Percentiles rank a stretch among this genome's conserved stretches.
These are phyloP conservation scores for Zaprionus africanus DNA, from an alignment of 1,140 invertebrate species.

Conservation along the genomic window DNA sequence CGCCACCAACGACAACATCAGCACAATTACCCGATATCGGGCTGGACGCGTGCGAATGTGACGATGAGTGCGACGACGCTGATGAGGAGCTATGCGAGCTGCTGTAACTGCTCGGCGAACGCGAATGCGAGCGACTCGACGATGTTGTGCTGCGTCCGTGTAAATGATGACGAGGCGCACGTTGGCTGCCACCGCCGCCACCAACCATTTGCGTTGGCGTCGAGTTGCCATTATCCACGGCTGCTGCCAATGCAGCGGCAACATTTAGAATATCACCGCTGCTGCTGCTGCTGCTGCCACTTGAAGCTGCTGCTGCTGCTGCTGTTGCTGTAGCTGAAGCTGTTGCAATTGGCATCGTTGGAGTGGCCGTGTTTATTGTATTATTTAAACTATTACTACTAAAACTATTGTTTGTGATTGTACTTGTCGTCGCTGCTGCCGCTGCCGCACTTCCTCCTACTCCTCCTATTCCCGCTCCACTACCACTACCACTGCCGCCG, in stretches of 20 bases:
- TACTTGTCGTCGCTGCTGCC: slow-evolving; percentile 77
- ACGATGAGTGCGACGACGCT: slow-evolving; percentile 82
- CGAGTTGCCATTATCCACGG: slow-evolving; percentile 65
- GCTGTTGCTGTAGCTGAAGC: slow-evolving; percentile 17
- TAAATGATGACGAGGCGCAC: slow-evolving; percentile 61
- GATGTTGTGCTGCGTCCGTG: slow-evolving; percentile 84
- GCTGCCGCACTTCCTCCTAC: slow-evolving; percentile 44
- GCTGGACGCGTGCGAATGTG: slow-evolving; percentile 83
- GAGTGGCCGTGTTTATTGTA: slow-evolving; percentile 78
- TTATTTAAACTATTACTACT: slow-evolving; percentile 83
- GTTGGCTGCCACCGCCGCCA: not conserved
- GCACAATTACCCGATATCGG: slow-evolving; percentile 76
- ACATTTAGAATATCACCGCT: slow-evolving; percentile 78
- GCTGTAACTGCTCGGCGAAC: slow-evolving; percentile 84
- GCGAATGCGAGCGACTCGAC: slow-evolving; percentile 85
- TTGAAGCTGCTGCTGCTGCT: slow-evolving; percentile 33
- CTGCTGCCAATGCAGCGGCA: slow-evolving; percentile 85
- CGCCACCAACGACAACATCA: slow-evolving; percentile 57
- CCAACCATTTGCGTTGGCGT: not conserved
- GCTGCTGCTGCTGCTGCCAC: slow-evolving; percentile 26
- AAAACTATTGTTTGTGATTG: slow-evolving; percentile 84
- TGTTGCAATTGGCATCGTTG: slow-evolving; percentile 74
- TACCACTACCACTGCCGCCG: slow-evolving; percentile 35
- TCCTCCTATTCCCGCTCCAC: slow-evolving; percentile 20
- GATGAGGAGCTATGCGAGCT: slow-evolving; percentile 83